These are phyloP conservation scores for Pyrocoelia pectoralis DNA, from an alignment of 2,888 invertebrate genomes.

Conservation along the genomic window DNA sequence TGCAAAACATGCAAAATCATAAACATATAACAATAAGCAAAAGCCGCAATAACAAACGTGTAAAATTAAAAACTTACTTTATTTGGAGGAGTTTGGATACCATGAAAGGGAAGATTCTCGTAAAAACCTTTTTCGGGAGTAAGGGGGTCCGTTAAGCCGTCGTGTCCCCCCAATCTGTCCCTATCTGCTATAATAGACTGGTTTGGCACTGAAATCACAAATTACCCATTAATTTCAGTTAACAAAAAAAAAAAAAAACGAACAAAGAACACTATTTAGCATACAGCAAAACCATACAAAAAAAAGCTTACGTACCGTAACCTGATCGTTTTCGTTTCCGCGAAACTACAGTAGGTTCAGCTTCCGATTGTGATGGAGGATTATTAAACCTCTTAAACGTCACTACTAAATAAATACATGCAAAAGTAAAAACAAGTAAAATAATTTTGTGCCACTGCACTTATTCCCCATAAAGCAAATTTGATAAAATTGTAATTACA, in stretches of 20 bases:
- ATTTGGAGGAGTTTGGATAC: slow-evolving; percentile 91
- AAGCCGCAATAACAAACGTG: slow-evolving; percentile 50
- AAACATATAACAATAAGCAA: slow-evolving; percentile 44
- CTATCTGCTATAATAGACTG: slow-evolving; percentile 64
- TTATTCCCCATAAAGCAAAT: too few relatives aligned
- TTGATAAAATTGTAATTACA: too few relatives aligned
- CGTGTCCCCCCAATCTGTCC: slow-evolving; percentile 59
- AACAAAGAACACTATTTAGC: not conserved
- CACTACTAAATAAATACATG: slow-evolving; percentile 70
- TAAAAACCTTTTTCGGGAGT: slow-evolving; percentile 86
- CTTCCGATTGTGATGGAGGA: slow-evolving; percentile 47
- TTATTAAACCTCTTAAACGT: slow-evolving; percentile 77
- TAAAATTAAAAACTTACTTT: slow-evolving; percentile 72
- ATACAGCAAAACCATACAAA: slow-evolving; percentile 18
- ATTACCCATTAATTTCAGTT: not conserved
- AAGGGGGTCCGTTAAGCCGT: slow-evolving; percentile 67
- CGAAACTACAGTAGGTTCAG: slow-evolving; percentile 53
- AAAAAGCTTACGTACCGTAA: slow-evolving; percentile 62
- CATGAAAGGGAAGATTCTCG: slow-evolving; percentile 95
- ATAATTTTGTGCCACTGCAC: slow-evolving; percentile 11
- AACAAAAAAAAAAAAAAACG: not conserved
- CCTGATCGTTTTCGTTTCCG: slow-evolving; percentile 82
- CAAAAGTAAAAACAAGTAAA: slow-evolving; percentile 48
- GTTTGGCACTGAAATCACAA: slow-evolving; percentile 58
- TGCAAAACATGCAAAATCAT: slow-evolving; percentile 61